Percentiles rank a stretch among this genome's conserved stretches.
Evolutionary conservation across 1,140 invertebrate species (phyloP).

Genomic region (Gonatopus flavifemur): DNA sequence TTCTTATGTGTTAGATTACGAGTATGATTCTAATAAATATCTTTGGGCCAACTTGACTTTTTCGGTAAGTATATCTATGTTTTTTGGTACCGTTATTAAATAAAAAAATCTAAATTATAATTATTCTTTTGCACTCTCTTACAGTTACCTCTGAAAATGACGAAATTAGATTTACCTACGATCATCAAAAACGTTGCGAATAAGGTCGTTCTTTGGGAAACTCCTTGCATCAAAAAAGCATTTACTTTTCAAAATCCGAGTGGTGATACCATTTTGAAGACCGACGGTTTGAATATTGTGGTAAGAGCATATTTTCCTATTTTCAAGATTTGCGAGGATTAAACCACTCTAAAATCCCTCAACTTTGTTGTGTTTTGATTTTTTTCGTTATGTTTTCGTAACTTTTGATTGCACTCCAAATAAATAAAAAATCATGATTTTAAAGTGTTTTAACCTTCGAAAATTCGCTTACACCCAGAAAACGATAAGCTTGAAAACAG

Average conservation of each 20-base stretch:
- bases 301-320: constrained; percentile 57
- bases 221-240: constrained; percentile 79
- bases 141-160: constrained; percentile 67
- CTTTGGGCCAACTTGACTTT: constrained; percentile 77
- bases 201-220: constrained; percentile 78
- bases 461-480: too few relatives aligned
- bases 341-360: too few relatives aligned
- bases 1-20: constrained; percentile 66
- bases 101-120: not conserved
- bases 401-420: too few relatives aligned
- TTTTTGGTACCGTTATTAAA: constrained; percentile 7
- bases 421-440: too few relatives aligned
- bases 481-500: too few relatives aligned
- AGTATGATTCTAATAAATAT: constrained; percentile 71
- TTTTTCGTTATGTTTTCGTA: too few relatives aligned
- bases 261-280: constrained; percentile 72
- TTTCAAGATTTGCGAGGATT: too few relatives aligned
- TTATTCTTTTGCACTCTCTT: constrained; percentile 26
- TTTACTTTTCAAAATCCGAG: constrained; percentile 70
- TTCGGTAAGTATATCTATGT: constrained; percentile 54
- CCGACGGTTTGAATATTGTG: constrained; percentile 92
- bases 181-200: constrained; percentile 74
- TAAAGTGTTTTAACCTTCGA: too few relatives aligned
- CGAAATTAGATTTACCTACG: constrained; percentile 75
- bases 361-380: too few relatives aligned